phyloP scores from a whole-genome alignment of 1,140 invertebrate species.

The Antheraea pernyi region DNA sequence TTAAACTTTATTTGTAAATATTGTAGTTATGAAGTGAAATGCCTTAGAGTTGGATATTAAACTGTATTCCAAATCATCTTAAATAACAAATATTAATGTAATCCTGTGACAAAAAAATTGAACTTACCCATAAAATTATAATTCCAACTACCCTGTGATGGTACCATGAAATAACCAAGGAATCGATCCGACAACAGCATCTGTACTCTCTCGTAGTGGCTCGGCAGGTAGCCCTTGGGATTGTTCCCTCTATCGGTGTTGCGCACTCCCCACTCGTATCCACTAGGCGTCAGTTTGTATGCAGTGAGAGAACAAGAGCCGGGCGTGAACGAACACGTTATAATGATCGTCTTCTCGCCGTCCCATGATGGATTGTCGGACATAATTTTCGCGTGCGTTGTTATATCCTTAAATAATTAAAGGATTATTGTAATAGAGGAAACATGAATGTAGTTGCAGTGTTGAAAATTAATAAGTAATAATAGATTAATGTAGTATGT shows the following conservation, averaged over 20 bases:
- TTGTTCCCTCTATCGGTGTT: constrained; percentile 99
- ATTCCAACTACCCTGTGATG: constrained; percentile 98
- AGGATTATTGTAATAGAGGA: too few species aligned
- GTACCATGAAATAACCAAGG: constrained; percentile 99
- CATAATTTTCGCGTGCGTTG: constrained; percentile 98
- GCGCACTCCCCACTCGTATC: constrained; percentile 99
- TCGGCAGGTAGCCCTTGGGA: constrained; percentile 98
- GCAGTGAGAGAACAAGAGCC: constrained; percentile 98
- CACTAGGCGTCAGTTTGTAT: constrained; percentile 98
- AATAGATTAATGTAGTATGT: too few species aligned
- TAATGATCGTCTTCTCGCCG: constrained; percentile 99
- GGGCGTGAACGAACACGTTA: constrained; percentile 99
- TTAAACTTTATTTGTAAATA: too few species aligned
- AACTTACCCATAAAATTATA: constrained; percentile 98
- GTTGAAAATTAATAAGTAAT: too few species aligned
- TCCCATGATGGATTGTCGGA: constrained; percentile 97
- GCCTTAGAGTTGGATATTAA: too few species aligned
- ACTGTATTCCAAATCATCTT: too few species aligned
- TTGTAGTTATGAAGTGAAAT: too few species aligned
- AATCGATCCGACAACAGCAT: constrained; percentile 99
- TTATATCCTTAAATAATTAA: constrained; percentile 87
- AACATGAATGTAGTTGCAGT: too few species aligned
- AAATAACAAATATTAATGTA: too few species aligned
- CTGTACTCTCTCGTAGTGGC: constrained; percentile 99
- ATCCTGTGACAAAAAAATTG: too few species aligned